Conservation (phyloP, 2,113 vertebrate species). For the Myotis yumanensis region DNA sequence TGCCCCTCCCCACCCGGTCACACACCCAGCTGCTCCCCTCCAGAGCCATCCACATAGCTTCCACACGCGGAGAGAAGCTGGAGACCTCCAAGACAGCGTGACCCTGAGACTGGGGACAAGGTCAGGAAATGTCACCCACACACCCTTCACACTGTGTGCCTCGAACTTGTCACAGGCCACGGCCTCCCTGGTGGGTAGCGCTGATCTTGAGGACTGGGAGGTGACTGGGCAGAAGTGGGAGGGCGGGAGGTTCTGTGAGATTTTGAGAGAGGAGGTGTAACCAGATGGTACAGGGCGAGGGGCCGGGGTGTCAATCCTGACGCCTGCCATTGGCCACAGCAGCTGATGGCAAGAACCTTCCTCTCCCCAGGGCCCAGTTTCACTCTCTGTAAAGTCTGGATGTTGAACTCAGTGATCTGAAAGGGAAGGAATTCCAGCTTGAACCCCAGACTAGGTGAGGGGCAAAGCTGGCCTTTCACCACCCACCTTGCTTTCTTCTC, state of each 20-base stretch:
- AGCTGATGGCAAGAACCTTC: neutral
- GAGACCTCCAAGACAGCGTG: slow-evolving; percentile 45
- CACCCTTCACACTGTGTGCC: neutral
- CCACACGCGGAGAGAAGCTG: neutral
- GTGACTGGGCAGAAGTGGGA: neutral
- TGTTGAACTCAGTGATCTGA: slow-evolving; percentile 29
- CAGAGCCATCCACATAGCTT: neutral
- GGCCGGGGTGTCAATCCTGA: neutral
- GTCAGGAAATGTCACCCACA: slow-evolving; percentile 73
- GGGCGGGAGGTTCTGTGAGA: neutral
- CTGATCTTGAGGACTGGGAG: neutral
- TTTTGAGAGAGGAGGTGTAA: neutral
- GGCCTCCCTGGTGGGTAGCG: neutral
- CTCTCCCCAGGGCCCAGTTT: neutral
- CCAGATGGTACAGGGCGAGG: neutral
- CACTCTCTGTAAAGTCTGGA: slow-evolving; percentile 37
- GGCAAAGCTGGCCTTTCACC: neutral
- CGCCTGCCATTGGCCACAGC: neutral
- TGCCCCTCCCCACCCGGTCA: slow-evolving; percentile 26
- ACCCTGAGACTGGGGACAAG: slow-evolving; percentile 74
- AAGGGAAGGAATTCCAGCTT: neutral
- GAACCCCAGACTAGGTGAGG: neutral
- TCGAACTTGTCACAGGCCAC: neutral
- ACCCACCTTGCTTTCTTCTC: neutral
- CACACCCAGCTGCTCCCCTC: slow-evolving; percentile 14